Evolutionary conservation across 92 coral and sea anemone genomes (phyloP).

Genomic region (Epizoanthus rinbou): DNA sequence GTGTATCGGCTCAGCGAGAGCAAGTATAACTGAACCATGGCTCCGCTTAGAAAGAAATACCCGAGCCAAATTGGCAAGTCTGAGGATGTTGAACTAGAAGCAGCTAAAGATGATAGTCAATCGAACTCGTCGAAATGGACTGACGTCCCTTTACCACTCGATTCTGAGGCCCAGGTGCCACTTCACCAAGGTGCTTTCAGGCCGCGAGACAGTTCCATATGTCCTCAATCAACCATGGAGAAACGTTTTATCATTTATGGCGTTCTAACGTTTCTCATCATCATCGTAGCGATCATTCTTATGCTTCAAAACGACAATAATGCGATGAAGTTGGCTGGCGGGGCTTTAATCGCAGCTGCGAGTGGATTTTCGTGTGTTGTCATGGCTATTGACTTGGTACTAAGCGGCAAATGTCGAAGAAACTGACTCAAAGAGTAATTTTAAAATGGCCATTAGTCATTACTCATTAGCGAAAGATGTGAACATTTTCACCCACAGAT

Average conservation of each 20-base stretch:
- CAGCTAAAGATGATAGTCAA: background rate
- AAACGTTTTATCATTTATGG: slow-evolving; percentile 37
- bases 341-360: slow-evolving; percentile 24
- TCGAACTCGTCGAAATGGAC: slow-evolving; percentile 9
- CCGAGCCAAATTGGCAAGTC: background rate
- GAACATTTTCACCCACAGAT: too few relatives aligned
- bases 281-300: slow-evolving; percentile 26
- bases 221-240: slow-evolving; percentile 39
- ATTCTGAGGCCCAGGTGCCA: background rate
- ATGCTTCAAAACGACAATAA: slow-evolving; percentile 27
- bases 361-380: slow-evolving; percentile 35
- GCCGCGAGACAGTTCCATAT: background rate
- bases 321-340: slow-evolving; percentile 31
- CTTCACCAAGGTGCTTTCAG: slow-evolving; percentile 5
- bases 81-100: slow-evolving; percentile 5
- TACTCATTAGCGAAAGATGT: too few relatives aligned
- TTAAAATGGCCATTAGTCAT: too few relatives aligned
- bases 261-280: slow-evolving; percentile 9
- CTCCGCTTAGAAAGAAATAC: slow-evolving; percentile 6
- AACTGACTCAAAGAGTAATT: background rate
- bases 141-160: background rate
- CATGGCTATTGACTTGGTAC: slow-evolving; percentile 29
- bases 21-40: slow-evolving; percentile 7
- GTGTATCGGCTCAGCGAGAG: too few relatives aligned
- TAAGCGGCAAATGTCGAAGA: slow-evolving; percentile 20